These are phyloP conservation scores for Neoaliturus tenellus DNA, from an alignment of 2,888 invertebrate genomes.

Conservation along the genomic window DNA sequence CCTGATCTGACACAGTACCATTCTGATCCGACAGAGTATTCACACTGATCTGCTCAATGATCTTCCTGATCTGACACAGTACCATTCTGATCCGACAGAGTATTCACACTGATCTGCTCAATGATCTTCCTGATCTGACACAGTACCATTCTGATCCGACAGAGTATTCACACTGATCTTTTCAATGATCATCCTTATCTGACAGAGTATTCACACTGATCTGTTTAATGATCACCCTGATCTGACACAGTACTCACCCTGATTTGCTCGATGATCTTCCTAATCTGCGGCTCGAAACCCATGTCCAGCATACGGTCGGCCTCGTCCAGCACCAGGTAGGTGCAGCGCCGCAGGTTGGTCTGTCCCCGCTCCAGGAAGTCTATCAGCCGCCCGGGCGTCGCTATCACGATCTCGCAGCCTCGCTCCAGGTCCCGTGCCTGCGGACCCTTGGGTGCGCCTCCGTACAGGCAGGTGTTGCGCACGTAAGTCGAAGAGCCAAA, in stretches of 20 bases:
- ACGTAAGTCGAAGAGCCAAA: constrained; percentile 94
- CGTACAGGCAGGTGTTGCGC: constrained; percentile 96
- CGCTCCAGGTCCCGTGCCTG: constrained; percentile 85
- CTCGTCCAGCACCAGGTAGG: constrained; percentile 93
- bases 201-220: too few species aligned
- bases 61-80: constrained; percentile 96
- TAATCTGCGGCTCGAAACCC: constrained; percentile 98
- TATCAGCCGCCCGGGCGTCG: constrained; percentile 91
- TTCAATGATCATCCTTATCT: too few species aligned
- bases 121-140: constrained; percentile 96
- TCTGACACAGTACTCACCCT: constrained; percentile 76
- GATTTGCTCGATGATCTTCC: constrained; percentile 95
- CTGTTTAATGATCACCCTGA: too few species aligned
- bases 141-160: too few species aligned
- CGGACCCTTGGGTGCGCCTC: constrained; percentile 97
- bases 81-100: too few species aligned
- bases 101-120: constrained; percentile 86
- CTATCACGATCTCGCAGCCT: constrained; percentile 92
- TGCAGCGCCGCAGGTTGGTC: constrained; percentile 89
- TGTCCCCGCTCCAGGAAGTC: constrained; percentile 89
- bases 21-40: too few species aligned
- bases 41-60: constrained; percentile 91
- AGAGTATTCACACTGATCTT: too few species aligned
- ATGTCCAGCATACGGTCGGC: constrained; percentile 98
- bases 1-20: too few species aligned